Evolutionary conservation across 2,888 invertebrate species (phyloP).

Genomic region (Pantelozetes paolii): DNA sequence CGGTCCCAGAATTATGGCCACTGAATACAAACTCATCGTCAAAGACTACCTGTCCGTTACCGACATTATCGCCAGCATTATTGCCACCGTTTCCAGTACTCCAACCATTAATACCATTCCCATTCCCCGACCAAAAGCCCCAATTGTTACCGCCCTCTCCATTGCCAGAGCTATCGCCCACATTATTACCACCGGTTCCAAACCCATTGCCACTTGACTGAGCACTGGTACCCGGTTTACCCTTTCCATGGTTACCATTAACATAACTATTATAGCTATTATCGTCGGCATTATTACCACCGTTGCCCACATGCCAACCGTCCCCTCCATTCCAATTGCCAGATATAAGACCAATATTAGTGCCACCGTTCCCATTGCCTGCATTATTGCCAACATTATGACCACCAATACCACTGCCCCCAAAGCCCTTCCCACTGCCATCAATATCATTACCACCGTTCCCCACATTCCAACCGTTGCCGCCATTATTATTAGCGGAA

Average conservation of each 20-base stretch:
- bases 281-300: conserved; percentile 6
- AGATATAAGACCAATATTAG: background rate
- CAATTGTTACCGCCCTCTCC: background rate
- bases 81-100: background rate
- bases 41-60: background rate
- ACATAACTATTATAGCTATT: background rate
- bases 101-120: background rate
- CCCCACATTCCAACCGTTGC: background rate
- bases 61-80: conserved; percentile 1
- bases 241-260: background rate
- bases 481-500: background rate
- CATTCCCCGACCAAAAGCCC: background rate
- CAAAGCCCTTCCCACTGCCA: background rate
- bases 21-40: background rate
- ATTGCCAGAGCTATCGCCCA: conserved; percentile 2
- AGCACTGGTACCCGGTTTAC: background rate
- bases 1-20: background rate
- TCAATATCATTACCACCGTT: background rate
- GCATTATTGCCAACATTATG: background rate
- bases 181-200: background rate
- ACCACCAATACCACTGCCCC: background rate
- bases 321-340: background rate
- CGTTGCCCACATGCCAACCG: background rate
- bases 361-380: background rate
- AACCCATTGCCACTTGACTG: background rate